These are phyloP conservation scores for Tipula helvola DNA, from an alignment of 2,888 invertebrate genomes.

Conservation along the genomic window DNA sequence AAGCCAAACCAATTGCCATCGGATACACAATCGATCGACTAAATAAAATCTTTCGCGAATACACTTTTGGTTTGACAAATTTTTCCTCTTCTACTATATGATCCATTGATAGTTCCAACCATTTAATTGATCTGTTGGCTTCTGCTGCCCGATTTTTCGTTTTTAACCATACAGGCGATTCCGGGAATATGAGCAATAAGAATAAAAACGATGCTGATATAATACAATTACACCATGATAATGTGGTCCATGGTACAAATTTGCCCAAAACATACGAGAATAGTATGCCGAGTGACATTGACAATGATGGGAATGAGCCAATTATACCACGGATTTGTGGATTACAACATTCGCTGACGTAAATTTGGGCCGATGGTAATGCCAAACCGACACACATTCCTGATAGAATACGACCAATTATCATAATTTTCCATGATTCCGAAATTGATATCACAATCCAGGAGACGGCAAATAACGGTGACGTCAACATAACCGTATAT, in stretches of 20 bases:
- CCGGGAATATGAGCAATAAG: constrained; percentile 44
- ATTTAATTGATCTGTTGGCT: constrained; percentile 37
- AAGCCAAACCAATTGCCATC: constrained; percentile 37
- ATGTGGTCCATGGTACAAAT: constrained; percentile 43
- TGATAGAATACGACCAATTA: constrained; percentile 42
- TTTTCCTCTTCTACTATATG: constrained; percentile 25
- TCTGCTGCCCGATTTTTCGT: constrained; percentile 36
- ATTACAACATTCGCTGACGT: constrained; percentile 51
- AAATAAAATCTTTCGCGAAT: constrained; percentile 38
- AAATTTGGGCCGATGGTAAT: constrained; percentile 49
- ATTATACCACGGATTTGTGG: constrained; percentile 49
- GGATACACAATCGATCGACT: constrained; percentile 39
- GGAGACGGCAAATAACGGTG: constrained; percentile 39
- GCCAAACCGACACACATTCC: constrained; percentile 49
- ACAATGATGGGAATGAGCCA: constrained; percentile 51
- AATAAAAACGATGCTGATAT: constrained; percentile 39
- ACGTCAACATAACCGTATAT: constrained; percentile 38
- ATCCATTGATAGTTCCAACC: constrained; percentile 36
- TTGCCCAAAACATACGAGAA: constrained; percentile 45
- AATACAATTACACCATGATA: constrained; percentile 42
- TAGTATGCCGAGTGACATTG: constrained; percentile 50
- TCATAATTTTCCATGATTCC: constrained; percentile 35
- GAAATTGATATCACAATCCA: constrained; percentile 46
- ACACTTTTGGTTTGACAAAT: constrained; percentile 23
- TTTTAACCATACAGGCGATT: constrained; percentile 49